Evolutionary conservation across 1,140 invertebrate species (phyloP).

Genomic region (Heliconius eleuchia): DNA sequence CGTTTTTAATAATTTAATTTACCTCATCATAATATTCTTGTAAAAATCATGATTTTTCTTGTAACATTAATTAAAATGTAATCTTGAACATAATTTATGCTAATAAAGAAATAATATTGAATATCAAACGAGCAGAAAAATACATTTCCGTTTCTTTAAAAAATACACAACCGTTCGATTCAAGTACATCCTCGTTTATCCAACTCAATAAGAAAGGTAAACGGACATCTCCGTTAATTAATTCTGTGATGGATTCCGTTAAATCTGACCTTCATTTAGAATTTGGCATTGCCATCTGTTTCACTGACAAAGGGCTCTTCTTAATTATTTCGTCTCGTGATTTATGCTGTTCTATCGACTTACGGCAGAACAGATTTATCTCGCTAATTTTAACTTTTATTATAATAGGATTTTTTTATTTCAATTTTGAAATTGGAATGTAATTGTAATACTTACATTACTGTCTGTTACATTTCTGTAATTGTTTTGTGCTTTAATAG

Average conservation of each 20-base stretch:
- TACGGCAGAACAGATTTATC: neutral
- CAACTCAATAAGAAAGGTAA: conserved; percentile 21
- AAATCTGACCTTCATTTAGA: conserved; percentile 29
- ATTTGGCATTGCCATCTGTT: conserved; percentile 21
- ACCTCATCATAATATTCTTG: neutral
- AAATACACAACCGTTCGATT: neutral
- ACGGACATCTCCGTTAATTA: conserved; percentile 31
- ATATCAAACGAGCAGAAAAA: neutral
- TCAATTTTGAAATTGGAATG: neutral
- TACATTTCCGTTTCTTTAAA: neutral
- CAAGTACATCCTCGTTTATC: conserved; percentile 11
- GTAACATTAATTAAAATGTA: neutral
- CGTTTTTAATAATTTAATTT: neutral
- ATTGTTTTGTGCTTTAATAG: neutral
- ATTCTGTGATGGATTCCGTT: conserved; percentile 30
- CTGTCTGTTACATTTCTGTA: neutral
- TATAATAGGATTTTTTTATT: neutral
- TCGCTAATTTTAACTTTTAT: conserved; percentile 3
- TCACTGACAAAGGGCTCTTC: conserved; percentile 25
- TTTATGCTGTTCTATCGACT: conserved; percentile 22
- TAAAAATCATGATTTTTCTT: neutral
- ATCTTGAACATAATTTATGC: neutral
- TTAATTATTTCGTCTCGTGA: conserved; percentile 28
- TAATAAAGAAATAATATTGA: neutral
- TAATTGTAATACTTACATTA: neutral